Evolutionary conservation across 1,140 invertebrate species (phyloP).

Genomic region (Zaprionus taronus): DNA sequence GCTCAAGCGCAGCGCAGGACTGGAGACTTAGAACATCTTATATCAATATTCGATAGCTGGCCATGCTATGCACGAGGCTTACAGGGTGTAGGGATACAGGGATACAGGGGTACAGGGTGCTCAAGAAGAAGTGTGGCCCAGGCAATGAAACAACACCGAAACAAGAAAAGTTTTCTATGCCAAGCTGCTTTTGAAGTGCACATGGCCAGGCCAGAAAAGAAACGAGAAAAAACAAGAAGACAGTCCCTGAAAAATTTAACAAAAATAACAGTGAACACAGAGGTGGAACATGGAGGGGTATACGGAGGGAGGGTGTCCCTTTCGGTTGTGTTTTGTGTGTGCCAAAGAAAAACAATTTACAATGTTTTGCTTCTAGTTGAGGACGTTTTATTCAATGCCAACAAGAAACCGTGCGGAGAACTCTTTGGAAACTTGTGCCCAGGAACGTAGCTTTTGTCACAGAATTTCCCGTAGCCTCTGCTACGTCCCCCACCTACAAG

Average conservation of each 20-base stretch:
- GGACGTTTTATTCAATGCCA: conserved; percentile 79
- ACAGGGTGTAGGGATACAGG: neutral
- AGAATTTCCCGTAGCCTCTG: conserved; percentile 43
- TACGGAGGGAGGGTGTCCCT: neutral
- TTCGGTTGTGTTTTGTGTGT: conserved; percentile 31
- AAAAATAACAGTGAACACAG: conserved; percentile 55
- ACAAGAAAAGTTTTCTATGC: conserved; percentile 47
- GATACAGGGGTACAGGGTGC: neutral
- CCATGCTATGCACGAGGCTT: neutral
- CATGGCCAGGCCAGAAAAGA: conserved; percentile 23
- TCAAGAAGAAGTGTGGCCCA: conserved; percentile 33
- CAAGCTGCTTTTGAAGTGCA: conserved; percentile 65
- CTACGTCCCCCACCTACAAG: neutral
- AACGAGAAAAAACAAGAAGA: conserved; percentile 52
- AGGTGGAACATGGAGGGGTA: neutral
- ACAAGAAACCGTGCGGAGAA: conserved; percentile 32
- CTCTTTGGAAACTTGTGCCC: conserved; percentile 56
- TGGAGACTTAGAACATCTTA: conserved; percentile 44
- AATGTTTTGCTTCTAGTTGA: conserved; percentile 79
- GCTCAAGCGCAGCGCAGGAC: conserved; percentile 56
- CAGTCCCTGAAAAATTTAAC: conserved; percentile 63
- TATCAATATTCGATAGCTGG: conserved; percentile 51
- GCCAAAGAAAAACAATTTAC: conserved; percentile 78
- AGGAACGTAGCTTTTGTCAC: conserved; percentile 58
- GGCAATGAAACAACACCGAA: conserved; percentile 61